Evolutionary conservation across 35 echinoderm and acorn worm genomes (phyloP), one percentile per base, ranked within the genome.

Genomic region (Nesometra sesokonis): DNA sequence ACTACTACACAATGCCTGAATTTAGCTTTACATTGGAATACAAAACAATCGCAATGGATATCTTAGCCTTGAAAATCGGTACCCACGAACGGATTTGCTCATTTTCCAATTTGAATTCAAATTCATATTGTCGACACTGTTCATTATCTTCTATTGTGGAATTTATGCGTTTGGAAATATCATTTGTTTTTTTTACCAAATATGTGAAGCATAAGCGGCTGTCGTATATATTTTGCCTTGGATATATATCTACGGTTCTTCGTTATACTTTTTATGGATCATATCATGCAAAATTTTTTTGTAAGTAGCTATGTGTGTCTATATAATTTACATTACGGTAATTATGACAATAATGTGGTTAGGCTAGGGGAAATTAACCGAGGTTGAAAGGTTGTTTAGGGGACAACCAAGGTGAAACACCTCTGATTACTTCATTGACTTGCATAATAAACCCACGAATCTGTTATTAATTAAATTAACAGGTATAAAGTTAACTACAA

Each of bases 341-440:
- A 67, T 67, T 67, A 67, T 67, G 52, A 67, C 52, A 67, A 67
- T 67, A 67, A 67, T 67, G 52, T 67, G 52, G 52, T 67, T 67
- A 67, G 52, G 52, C 52, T 67, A 67, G 52, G 52, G 52, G 52
- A 67, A 67, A 67, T 67, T 27, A 67, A 67, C 52, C 52, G 23
- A 67, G 52, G 52, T 67, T 67, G 52, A 67, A 67, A 67, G 52
- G 52, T 67, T 67, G 52, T 67, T 19, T 19, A 67, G 23, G 52
- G 52, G 52, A 67, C 52, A 67, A 67, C 23, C 7, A 67, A 67
- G 52, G 9, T 67, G 7, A 67, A 67, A 19, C 52, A 67, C 52
- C 52, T 27, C 7, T 67, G 23, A 67, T 67, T 19, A 27, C 23
- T 67, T 67, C 52, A 2, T 67, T 11, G 21, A 27, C 52, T 67